phyloP scores from a whole-genome alignment of 2,113 vertebrate genomes.

The Semnopithecus entellus region DNA sequence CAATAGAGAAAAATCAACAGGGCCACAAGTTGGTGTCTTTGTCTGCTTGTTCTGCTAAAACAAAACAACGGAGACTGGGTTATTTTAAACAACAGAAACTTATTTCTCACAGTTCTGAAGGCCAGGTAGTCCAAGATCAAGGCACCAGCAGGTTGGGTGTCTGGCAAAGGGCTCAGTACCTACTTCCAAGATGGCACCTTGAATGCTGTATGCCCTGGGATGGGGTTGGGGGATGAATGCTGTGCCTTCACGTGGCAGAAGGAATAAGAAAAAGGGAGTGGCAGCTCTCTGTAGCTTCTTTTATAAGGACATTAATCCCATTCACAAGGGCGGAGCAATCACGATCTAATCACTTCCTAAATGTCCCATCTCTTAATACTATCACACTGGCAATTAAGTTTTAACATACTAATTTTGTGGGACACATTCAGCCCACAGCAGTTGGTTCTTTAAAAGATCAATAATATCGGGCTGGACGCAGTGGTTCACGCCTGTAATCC shows the following conservation, averaged over 20 bases:
- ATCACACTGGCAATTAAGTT: neutral
- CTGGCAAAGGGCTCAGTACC: too few relatives aligned
- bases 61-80: neutral
- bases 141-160: neutral
- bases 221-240: neutral
- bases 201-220: neutral
- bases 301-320: neutral
- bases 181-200: neutral
- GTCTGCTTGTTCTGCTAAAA: neutral
- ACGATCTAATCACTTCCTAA: neutral
- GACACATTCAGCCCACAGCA: neutral
- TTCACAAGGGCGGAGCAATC: neutral
- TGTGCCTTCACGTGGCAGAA: neutral
- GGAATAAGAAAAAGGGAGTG: neutral
- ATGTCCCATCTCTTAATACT: neutral
- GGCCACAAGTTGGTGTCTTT: neutral
- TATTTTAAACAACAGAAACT: neutral
- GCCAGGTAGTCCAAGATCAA: neutral
- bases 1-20: neutral
- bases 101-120: neutral
- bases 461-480: too few relatives aligned
- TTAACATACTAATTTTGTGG: neutral
- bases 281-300: neutral
- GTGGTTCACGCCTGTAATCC: too few relatives aligned
- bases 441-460: neutral